These are phyloP conservation scores for Cetoscarus ocellatus DNA, from an alignment of 2,797 vertebrate species.

Conservation along the genomic window DNA sequence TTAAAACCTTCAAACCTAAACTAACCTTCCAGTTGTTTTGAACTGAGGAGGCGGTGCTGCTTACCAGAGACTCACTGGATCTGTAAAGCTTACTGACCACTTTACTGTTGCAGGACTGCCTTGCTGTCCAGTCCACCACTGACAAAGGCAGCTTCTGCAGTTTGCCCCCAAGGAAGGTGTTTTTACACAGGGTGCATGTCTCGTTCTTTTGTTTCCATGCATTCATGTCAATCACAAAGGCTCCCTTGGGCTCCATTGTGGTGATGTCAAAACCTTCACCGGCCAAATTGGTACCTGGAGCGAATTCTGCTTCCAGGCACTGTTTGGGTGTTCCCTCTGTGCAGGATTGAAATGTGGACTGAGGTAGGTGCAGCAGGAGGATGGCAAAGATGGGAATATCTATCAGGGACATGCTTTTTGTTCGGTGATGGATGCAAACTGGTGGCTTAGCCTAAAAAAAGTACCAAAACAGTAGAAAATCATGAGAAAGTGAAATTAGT, in stretches of 20 bases:
- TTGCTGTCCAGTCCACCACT: slow-evolving; percentile 80
- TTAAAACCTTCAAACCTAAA: slow-evolving; percentile 45
- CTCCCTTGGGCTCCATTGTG: slow-evolving; percentile 84
- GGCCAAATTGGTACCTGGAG: slow-evolving; percentile 84
- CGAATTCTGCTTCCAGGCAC: slow-evolving; percentile 76
- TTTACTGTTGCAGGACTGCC: slow-evolving; percentile 77
- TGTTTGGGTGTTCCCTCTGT: slow-evolving; percentile 58
- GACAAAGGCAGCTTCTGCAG: slow-evolving; percentile 76
- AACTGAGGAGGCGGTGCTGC: slow-evolving; percentile 63
- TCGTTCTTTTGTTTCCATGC: slow-evolving; percentile 75
- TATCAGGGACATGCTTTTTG: slow-evolving; percentile 42
- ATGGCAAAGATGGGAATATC: slow-evolving; percentile 24
- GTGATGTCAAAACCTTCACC: slow-evolving; percentile 91
- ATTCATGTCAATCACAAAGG: slow-evolving; percentile 83
- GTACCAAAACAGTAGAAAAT: background rate
- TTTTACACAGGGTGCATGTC: slow-evolving; percentile 86
- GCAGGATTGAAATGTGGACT: slow-evolving; percentile 67
- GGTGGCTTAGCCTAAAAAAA: slow-evolving; percentile 34
- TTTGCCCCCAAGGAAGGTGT: slow-evolving; percentile 75
- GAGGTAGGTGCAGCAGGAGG: slow-evolving; percentile 58
- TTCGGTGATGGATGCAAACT: background rate
- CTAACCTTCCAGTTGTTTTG: slow-evolving; percentile 84
- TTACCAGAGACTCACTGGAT: slow-evolving; percentile 82
- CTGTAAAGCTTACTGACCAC: slow-evolving; percentile 75
- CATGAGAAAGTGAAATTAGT: background rate